Evolutionary conservation across 2,888 invertebrate species (phyloP), one percentile per base, ranked within the genome.

Genomic region (Sisyra nigra): DNA sequence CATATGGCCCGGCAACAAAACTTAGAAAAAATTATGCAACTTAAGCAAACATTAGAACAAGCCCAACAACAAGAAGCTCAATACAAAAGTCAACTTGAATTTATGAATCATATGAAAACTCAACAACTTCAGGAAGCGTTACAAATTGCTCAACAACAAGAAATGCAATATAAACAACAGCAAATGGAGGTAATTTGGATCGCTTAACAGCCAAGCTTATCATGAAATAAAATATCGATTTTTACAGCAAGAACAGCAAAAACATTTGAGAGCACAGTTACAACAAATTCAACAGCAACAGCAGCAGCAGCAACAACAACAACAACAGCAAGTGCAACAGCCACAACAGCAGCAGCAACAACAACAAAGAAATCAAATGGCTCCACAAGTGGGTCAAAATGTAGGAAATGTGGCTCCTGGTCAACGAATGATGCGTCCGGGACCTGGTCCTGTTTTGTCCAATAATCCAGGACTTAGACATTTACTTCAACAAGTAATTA

Each of bases 401-500:
- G 42, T 34, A 11, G 42, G 42, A 24, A 24, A 24, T 24, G 35
- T 37, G 36, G 44, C 24, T 19, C 49, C 55, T 24, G 57, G 58
- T 34, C 80, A 81, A 52, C 67, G 80, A 55, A 72, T 78, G 66
- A 77, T 85, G 68, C 69, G 84, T 13, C 83, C 84, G n/a, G 58
- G 57, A 30, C 41, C 41, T 3, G 41, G 41, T 33, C 41, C 13
- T 30, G 68, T 69, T 36, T 72, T 78, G 61, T 70, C 79, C 11
- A 79, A 80, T 55, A 86, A 84, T 67, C 81, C 86, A 0, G 86
- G 87, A 0, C 66, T 88, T 9, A 62, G 84, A 10, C 84, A 86
- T 60, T 66, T 88, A 34, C 61, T 88, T 44, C 87, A 88, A 57
- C 83, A 83, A 70, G 81, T 80, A 67, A 48, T 47, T 34, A 39